phyloP scores from a whole-genome alignment of 2,888 invertebrate species.

The Thyatira batis region DNA sequence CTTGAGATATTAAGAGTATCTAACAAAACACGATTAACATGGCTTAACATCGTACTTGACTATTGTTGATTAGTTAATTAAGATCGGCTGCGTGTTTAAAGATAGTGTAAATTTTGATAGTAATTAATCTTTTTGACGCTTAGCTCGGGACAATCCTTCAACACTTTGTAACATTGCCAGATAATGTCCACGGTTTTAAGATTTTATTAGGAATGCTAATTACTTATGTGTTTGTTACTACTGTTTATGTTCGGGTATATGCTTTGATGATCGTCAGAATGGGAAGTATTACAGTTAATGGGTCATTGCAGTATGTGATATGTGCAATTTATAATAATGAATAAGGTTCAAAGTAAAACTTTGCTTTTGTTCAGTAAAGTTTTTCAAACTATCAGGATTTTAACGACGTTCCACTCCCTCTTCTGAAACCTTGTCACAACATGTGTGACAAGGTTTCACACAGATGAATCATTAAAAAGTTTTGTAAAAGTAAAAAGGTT shows the following conservation, averaged over 20 bases:
- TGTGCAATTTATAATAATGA: too few species aligned
- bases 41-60: background rate
- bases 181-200: background rate
- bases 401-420: background rate
- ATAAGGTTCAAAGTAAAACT: too few species aligned
- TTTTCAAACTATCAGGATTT: background rate
- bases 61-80: background rate
- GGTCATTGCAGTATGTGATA: too few species aligned
- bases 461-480: slow-evolving; percentile 16
- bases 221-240: background rate
- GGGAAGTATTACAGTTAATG: too few species aligned
- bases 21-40: background rate
- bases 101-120: background rate
- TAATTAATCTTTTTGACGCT: background rate
- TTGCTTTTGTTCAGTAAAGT: background rate
- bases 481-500: slow-evolving; percentile 10
- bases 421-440: background rate
- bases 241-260: background rate
- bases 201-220: background rate
- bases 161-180: background rate
- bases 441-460: slow-evolving; percentile 2
- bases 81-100: background rate
- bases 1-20: background rate
- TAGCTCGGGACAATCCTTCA: background rate
- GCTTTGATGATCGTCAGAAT: too few species aligned